phyloP scores from a whole-genome alignment of 1,140 invertebrate species.

The Drosophila triauraria region DNA sequence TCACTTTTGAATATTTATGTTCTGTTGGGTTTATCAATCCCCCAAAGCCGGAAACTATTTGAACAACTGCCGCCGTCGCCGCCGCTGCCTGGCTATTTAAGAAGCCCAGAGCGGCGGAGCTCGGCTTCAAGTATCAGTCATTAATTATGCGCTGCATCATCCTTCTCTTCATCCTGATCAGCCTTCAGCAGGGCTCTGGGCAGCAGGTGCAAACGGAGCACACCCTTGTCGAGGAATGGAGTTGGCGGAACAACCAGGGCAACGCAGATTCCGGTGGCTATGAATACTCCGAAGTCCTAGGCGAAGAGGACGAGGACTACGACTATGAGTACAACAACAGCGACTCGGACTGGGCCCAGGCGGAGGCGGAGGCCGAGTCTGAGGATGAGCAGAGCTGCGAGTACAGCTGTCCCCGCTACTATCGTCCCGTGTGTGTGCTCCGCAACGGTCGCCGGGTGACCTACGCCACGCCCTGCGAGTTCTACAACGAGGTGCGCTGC shows the following conservation, averaged over 20 bases:
- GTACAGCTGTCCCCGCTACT: constrained; percentile 68
- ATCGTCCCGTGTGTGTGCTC: constrained; percentile 59
- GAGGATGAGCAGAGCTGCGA: constrained; percentile 58
- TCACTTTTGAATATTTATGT: constrained; percentile 64
- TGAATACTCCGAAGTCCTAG: constrained; percentile 11
- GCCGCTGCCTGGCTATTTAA: constrained; percentile 40
- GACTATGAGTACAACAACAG: neutral
- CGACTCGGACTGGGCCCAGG: neutral
- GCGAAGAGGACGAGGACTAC: constrained; percentile 1
- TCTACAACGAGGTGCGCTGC: constrained; percentile 61
- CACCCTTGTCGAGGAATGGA: constrained; percentile 27
- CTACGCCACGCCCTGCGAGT: constrained; percentile 68
- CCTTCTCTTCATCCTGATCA: neutral
- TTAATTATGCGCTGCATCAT: constrained; percentile 38
- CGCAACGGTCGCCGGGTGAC: constrained; percentile 51
- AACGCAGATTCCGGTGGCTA: constrained; percentile 3
- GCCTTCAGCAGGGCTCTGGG: neutral
- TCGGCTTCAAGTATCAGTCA: neutral
- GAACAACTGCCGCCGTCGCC: constrained; percentile 36
- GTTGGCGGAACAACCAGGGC: constrained; percentile 15
- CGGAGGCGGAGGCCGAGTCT: constrained; percentile 11
- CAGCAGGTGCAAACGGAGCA: constrained; percentile 22
- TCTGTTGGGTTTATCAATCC: constrained; percentile 5
- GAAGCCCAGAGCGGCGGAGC: neutral
- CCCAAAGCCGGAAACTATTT: constrained; percentile 40